These are phyloP conservation scores for Monochamus saltuarius DNA, from an alignment of 1,140 invertebrate species.

Conservation along the genomic window DNA sequence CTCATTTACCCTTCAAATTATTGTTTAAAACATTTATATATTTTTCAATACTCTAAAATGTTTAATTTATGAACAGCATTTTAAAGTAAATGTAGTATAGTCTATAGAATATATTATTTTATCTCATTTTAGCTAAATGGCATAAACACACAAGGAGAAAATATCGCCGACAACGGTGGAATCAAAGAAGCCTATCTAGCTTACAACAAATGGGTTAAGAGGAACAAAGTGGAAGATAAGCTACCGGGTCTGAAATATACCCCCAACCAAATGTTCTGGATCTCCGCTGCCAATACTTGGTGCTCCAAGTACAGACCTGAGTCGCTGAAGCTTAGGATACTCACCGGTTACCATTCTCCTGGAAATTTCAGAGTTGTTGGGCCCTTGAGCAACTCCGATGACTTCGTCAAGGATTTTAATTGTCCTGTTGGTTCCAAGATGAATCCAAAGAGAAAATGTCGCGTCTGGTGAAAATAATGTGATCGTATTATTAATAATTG, in stretches of 20 bases:
- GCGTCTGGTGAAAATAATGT: conserved; percentile 65
- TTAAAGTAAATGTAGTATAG: too few relatives aligned
- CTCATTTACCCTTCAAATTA: too few relatives aligned
- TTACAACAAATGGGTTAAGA: conserved; percentile 53
- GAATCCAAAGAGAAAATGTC: conserved; percentile 88
- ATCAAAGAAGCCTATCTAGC: conserved; percentile 65
- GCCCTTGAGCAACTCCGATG: conserved; percentile 84
- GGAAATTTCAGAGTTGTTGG: conserved; percentile 83
- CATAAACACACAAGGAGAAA: conserved; percentile 65
- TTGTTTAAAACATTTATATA: too few relatives aligned
- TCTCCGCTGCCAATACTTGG: conserved; percentile 69
- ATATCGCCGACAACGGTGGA: conserved; percentile 70
- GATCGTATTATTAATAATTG: neutral
- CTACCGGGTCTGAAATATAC: conserved; percentile 54
- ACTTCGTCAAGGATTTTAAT: conserved; percentile 85
- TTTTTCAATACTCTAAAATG: too few relatives aligned
- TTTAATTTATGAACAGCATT: too few relatives aligned
- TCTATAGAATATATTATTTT: too few relatives aligned
- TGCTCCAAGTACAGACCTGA: conserved; percentile 70
- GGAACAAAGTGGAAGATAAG: conserved; percentile 47
- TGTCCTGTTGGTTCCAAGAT: conserved; percentile 79
- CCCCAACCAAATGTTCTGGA: conserved; percentile 74
- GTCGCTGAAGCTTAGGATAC: conserved; percentile 70
- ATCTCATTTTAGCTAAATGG: conserved; percentile 57
- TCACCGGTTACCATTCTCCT: conserved; percentile 76